Percentiles rank a stretch among this genome's conserved stretches.
Conservation (phyloP, 2,113 vertebrate species). For the Emydura subglobosa region DNA sequence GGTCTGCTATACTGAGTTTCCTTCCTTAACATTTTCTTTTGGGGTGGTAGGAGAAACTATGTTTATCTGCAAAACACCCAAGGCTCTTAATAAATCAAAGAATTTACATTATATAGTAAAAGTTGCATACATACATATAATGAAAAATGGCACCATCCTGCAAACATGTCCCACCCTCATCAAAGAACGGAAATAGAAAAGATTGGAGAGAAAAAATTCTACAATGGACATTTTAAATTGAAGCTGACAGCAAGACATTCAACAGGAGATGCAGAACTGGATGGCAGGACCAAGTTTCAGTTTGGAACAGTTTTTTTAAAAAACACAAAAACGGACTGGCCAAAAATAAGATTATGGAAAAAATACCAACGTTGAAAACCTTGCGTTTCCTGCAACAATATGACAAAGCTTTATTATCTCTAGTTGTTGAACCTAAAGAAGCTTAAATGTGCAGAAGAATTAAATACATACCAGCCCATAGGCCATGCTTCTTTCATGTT, state of each 20-base stretch:
- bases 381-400: background rate
- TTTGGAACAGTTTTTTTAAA: background rate
- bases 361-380: background rate
- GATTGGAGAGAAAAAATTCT: background rate
- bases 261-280: background rate
- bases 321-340: background rate
- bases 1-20: background rate
- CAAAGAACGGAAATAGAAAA: background rate
- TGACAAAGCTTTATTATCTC: background rate
- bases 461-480: constrained; percentile 86
- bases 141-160: background rate
- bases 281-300: background rate
- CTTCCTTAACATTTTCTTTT: background rate
- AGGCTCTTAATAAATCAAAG: background rate
- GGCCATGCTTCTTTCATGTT: constrained; percentile 92
- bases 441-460: background rate
- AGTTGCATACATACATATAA: background rate
- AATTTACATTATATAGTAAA: background rate
- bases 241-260: background rate
- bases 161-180: background rate
- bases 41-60: background rate
- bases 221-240: rapidly evolving
- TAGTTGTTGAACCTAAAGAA: background rate
- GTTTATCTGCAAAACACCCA: background rate
- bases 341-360: background rate